phyloP scores from a whole-genome alignment of 2,113 vertebrate species.

The Vombatus ursinus region DNA sequence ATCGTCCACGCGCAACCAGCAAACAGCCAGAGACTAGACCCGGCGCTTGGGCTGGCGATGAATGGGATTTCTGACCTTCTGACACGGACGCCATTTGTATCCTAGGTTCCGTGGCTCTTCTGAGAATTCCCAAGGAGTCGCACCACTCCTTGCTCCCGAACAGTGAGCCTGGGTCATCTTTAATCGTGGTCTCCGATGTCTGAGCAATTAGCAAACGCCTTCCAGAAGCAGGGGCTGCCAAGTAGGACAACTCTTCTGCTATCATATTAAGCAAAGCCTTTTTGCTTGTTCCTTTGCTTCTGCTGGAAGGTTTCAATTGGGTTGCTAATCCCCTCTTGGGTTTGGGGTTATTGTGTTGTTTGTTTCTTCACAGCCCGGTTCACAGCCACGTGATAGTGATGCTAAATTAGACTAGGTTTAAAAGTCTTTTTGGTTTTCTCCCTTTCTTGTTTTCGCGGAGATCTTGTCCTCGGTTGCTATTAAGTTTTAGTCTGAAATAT shows the following conservation, averaged over 20 bases:
- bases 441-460: neutral
- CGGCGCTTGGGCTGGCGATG: neutral
- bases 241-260: neutral
- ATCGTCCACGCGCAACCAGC: neutral
- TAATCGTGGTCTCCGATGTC: neutral
- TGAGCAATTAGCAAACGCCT: neutral
- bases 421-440: neutral
- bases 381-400: neutral
- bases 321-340: neutral
- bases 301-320: neutral
- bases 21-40: neutral
- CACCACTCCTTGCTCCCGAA: neutral
- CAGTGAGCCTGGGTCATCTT: neutral
- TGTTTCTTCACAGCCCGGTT: neutral
- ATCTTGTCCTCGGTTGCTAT: neutral
- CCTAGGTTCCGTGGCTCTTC: neutral
- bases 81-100: neutral
- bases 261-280: conserved; percentile 13
- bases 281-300: neutral
- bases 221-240: neutral
- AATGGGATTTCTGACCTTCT: neutral
- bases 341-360: neutral
- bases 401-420: neutral
- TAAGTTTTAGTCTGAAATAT: neutral
- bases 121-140: neutral